A percentile compares a stretch with the other conserved stretches of the same genome.
These are phyloP conservation scores for Orchestia grillus DNA, from an alignment of 1,140 invertebrate species.

Conservation along the genomic window DNA sequence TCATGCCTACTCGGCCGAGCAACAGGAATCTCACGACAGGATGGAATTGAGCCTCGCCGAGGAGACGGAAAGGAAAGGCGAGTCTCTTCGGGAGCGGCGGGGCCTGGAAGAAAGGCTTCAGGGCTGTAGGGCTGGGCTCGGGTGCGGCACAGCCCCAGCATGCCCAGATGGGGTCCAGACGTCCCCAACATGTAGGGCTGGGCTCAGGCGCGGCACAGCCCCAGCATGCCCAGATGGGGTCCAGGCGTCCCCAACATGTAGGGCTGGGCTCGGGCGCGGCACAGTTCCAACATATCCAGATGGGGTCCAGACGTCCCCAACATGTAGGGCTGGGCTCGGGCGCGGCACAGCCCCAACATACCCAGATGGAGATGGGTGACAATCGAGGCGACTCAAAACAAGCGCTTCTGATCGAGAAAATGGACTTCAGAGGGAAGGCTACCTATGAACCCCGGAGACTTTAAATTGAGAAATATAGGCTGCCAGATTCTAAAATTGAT, in stretches of 20 bases:
- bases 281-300: too few relatives aligned
- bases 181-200: background rate
- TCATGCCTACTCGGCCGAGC: conserved; percentile 25
- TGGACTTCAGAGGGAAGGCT: background rate
- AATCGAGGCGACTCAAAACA: background rate
- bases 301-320: too few relatives aligned
- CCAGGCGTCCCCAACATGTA: too few relatives aligned
- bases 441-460: background rate
- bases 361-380: background rate
- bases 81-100: background rate
- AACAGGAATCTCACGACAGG: conserved; percentile 15
- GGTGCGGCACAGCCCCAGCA: too few relatives aligned
- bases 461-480: background rate
- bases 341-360: too few relatives aligned
- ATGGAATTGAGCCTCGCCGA: background rate
- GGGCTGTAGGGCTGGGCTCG: too few relatives aligned
- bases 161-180: too few relatives aligned
- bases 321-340: background rate
- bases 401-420: background rate
- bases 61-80: background rate
- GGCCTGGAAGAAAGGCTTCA: background rate
- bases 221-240: too few relatives aligned
- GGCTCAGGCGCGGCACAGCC: too few relatives aligned
- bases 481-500: background rate
- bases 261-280: too few relatives aligned